Base-by-base conservation (phyloP, 1,140 invertebrate genomes). In the Leptinotarsa texana region DNA sequence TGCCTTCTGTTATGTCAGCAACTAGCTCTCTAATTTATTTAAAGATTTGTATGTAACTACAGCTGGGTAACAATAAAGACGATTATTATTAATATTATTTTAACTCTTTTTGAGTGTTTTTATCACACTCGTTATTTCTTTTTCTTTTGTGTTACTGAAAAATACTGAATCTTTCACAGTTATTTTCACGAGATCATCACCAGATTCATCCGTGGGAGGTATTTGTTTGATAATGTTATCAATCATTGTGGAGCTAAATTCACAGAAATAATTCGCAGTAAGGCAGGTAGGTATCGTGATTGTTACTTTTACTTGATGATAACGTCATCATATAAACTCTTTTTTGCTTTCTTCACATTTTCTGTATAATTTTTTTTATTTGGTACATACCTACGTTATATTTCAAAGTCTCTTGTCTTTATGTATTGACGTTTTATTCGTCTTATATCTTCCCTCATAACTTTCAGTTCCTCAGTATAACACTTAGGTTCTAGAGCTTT, bases 201-300 rank as follows among this genome's bases (percentile, higher is more conserved):
- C 63, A 63, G 63, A 63, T 63, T n/a, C 63, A n/a, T 21, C 24
- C 24, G 63, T n/a, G 63, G 2, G 18, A 63, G 63, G 13, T 63
- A 63, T 63, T 63, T 63, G 63, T 63, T 63, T 6, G 13, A 63
- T 63, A 63, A 63, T 63, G 63, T 63, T 63, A 63, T 63, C 63
- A 63, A 63, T 63, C 13, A 63, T 63, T 63, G 18, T 63, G 63
- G 63, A 63, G 63, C 63, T 63, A 11, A 63, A 63, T 63, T 63
- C 63, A 63, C 63, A 24, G 24, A 63, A 24, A 63, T 63, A 4
- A 63, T 63, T n/a, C 4, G 63, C 63, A 63, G 63, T 63, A 63
- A 63, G 4, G 63, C 63, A n/a, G n/a, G n/a, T n/a, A 63, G 63
- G 63, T 63, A 63, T 63, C 13, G 63, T n/a, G 63, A 3, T 63